A percentile compares a stretch with the other conserved stretches of the same genome.
These are phyloP conservation scores for Sylvia borin DNA, from an alignment of 2,797 vertebrate genomes.

Conservation along the genomic window DNA sequence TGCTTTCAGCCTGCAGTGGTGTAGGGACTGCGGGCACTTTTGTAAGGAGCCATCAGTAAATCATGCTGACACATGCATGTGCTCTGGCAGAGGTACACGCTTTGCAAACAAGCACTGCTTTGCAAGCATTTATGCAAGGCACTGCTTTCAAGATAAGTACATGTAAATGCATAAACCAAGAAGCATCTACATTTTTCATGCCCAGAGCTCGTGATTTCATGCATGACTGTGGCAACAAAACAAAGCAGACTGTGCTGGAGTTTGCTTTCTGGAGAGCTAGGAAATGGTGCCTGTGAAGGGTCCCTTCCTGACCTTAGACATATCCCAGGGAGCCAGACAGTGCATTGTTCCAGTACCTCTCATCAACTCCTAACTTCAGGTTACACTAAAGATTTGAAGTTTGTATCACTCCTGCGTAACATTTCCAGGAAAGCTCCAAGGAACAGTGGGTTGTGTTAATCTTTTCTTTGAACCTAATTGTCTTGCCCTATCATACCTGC, in stretches of 20 bases:
- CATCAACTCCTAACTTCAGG: background rate
- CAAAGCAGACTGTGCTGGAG: background rate
- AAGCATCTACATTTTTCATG: background rate
- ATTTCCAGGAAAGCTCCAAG: background rate
- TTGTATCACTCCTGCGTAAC: background rate
- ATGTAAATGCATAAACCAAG: background rate
- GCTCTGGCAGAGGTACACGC: background rate
- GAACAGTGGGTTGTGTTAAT: background rate
- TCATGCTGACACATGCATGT: accelerated
- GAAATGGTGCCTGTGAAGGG: background rate
- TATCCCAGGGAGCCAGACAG: background rate
- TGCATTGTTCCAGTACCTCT: background rate
- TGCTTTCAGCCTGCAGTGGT: background rate
- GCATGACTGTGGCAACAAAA: accelerated
- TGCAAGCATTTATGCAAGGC: background rate
- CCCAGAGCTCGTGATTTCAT: background rate
- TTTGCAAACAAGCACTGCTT: background rate
- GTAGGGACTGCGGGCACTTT: background rate
- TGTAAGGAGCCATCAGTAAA: background rate
- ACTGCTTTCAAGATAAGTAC: background rate
- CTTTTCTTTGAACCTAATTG: background rate
- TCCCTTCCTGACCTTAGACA: background rate
- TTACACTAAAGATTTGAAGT: background rate
- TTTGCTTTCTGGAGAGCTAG: background rate
- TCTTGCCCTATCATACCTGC: background rate